Evolutionary conservation across 2,113 vertebrate species (phyloP), one percentile per base, ranked within the genome.

Genomic region (Pteropus alecto): DNA sequence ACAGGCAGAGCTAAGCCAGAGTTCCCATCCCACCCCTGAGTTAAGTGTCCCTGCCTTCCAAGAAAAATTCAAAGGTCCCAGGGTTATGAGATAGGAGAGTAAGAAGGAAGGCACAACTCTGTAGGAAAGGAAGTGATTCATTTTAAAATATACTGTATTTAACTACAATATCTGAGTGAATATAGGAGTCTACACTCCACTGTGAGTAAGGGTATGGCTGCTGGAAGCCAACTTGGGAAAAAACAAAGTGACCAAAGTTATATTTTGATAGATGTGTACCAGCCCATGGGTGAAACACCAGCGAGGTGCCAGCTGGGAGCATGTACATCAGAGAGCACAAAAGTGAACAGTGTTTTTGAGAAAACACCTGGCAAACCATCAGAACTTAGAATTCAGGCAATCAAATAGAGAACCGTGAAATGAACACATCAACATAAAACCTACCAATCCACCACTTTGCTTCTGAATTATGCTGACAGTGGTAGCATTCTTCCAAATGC

Each of bases 71-170:
- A 56, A 61, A 67, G 41, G n/a, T 58, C 26, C 15, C 26, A 67
- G 30, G 22, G 43, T 33, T 87, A 14, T 67, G 68, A 92, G 77
- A 65, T 7, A 58, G 79, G 81, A 79, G 38, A 65, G 19, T 54
- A 65, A 84, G 92, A 74, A 93, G 63, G 41, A 92, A 95, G 46
- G 3, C 65, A 67, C 6, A 71, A 18, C 28, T 87, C 77, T 79
- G 9, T 56, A 24, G 30, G 54, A 84, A 78, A 94, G 76, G 63
- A 93, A 94, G 54, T 71, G 41, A 96, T 91, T 92, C 30, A 54
- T 81, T 92, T 78, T 3, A 70, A 94, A 94, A 95, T 65, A 61
- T 18, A 58, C 28, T 67, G 18, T 70, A 48, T 95, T 90, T 84
- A 87, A 87, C 70, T 92, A 77, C 43, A 78, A 5, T 73, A 85